Percentiles rank a stretch among this genome's conserved stretches.
Evolutionary conservation across 2,797 vertebrate species (phyloP).

Genomic region (Liparis tanakae): DNA sequence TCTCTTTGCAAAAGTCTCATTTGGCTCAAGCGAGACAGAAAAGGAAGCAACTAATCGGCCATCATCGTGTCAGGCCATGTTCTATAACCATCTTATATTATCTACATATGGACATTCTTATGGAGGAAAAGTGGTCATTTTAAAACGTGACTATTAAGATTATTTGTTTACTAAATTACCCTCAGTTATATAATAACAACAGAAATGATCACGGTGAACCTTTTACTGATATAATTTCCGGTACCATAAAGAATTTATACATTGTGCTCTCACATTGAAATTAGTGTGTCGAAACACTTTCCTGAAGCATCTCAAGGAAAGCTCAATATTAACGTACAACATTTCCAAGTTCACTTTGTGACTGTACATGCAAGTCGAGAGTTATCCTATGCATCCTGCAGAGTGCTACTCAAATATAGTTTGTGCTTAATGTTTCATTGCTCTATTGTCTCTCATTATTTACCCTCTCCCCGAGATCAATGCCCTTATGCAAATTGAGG

Average conservation of each 20-base stretch:
- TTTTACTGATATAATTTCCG: slow-evolving; percentile 66
- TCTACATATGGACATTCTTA: slow-evolving; percentile 6
- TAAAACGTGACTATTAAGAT: slow-evolving; percentile 4
- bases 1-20: slow-evolving; percentile 25
- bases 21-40: slow-evolving; percentile 30
- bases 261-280: slow-evolving; percentile 5
- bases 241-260: slow-evolving; percentile 61
- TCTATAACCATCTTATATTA: slow-evolving; percentile 5
- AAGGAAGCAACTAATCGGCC: slow-evolving; percentile 15
- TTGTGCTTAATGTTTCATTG: slow-evolving; percentile 67
- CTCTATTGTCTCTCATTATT: slow-evolving; percentile 65
- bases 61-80: background rate
- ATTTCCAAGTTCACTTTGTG: slow-evolving; percentile 43
- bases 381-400: slow-evolving; percentile 55
- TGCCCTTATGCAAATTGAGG: slow-evolving; percentile 75
- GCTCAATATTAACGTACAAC: slow-evolving; percentile 25
- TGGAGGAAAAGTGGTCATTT: background rate
- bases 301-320: slow-evolving; percentile 19
- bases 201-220: slow-evolving; percentile 53
- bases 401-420: slow-evolving; percentile 66
- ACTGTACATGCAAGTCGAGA: slow-evolving; percentile 53
- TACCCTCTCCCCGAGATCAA: slow-evolving; percentile 69
- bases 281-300: slow-evolving; percentile 19
- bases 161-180: slow-evolving; percentile 3
- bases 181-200: slow-evolving; percentile 35